Percentiles rank a stretch among this genome's conserved stretches.
phyloP scores from a whole-genome alignment of 2,113 vertebrate genomes.

The Caloenas nicobarica region DNA sequence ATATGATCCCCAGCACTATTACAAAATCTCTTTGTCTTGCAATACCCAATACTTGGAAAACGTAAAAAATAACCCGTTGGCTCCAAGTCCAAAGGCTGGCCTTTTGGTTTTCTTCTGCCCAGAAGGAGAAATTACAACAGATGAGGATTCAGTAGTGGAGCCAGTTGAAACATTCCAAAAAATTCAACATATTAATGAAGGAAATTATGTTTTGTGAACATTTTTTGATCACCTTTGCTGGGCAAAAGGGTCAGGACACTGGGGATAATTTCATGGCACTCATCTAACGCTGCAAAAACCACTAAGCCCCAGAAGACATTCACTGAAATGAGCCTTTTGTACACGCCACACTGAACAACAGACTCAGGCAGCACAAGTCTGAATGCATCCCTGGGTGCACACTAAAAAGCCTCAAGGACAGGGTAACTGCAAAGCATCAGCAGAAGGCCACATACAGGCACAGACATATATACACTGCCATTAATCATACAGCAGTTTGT shows the following conservation, averaged over 20 bases:
- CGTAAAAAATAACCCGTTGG: conserved; percentile 16
- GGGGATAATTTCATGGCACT: neutral
- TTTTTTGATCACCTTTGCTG: neutral
- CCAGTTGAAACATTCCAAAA: neutral
- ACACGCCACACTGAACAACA: neutral
- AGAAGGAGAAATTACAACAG: conserved; percentile 21
- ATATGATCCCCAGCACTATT: neutral
- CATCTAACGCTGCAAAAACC: neutral
- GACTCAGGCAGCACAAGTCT: neutral
- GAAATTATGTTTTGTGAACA: neutral
- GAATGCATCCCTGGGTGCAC: neutral
- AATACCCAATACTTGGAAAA: neutral
- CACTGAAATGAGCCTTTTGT: neutral
- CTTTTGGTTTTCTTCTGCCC: neutral
- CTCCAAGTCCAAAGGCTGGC: neutral
- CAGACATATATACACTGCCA: neutral
- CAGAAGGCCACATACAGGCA: neutral
- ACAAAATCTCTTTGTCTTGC: conserved; percentile 39
- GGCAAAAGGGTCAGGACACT: neutral
- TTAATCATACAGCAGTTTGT: neutral
- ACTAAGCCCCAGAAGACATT: neutral
- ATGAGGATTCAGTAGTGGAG: conserved; percentile 29
- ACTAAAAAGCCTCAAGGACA: neutral
- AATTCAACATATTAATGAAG: neutral
- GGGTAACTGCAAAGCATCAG: neutral